phyloP scores from a whole-genome alignment of 2,797 vertebrate species.

The Muraenolepis orangiensis region DNA sequence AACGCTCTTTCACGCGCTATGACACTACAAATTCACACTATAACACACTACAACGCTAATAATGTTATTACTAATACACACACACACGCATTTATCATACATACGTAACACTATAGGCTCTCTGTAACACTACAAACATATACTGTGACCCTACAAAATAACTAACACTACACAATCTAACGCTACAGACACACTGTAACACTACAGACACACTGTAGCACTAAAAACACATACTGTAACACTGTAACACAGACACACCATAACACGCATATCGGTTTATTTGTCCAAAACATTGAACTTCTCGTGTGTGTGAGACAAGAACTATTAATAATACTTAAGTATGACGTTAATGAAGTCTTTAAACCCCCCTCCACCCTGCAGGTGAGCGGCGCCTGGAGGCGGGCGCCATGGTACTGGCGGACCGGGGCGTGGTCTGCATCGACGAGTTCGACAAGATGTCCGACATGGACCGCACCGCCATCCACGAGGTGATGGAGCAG shows the following conservation, averaged over 20 bases:
- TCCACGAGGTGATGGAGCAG: constrained; percentile 99
- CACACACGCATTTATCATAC: too few species aligned
- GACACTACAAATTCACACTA: neutral
- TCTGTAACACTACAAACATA: neutral
- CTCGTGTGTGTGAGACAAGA: too few species aligned
- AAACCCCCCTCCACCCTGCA: constrained; percentile 42
- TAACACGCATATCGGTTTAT: too few species aligned
- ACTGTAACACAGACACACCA: neutral
- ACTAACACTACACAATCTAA: neutral
- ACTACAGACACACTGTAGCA: neutral
- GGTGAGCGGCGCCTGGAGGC: constrained; percentile 93
- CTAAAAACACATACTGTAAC: neutral
- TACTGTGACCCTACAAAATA: neutral
- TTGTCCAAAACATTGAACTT: too few species aligned
- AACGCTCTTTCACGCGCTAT: too few species aligned
- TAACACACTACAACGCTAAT: neutral
- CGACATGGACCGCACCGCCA: constrained; percentile 95
- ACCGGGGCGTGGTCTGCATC: constrained; percentile 95
- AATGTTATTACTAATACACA: neutral
- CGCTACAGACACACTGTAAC: neutral
- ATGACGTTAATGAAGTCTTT: too few species aligned
- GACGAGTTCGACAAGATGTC: constrained; percentile 99
- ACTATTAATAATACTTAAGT: too few species aligned
- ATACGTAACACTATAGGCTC: neutral
- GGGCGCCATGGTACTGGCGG: constrained; percentile 93